Evolutionary conservation across 1,140 invertebrate species (phyloP).

Genomic region (Drosophila nikananu): DNA sequence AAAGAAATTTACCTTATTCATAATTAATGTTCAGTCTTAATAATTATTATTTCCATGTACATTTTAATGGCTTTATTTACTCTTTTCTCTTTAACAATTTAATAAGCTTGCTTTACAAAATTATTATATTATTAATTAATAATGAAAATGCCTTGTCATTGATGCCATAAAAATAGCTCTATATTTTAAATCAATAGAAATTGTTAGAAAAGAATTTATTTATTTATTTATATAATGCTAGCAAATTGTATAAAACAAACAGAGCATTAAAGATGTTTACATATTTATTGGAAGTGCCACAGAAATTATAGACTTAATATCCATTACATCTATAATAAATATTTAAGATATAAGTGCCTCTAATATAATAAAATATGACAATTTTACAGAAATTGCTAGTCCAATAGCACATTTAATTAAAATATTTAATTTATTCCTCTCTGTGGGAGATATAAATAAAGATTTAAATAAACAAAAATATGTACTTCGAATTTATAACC

Average conservation of each 20-base stretch:
- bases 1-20: not conserved
- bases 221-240: too few relatives aligned
- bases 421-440: too few relatives aligned
- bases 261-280: not conserved
- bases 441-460: too few relatives aligned
- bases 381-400: too few relatives aligned
- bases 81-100: not conserved
- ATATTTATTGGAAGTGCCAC: not conserved
- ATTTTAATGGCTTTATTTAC: not conserved
- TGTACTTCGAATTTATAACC: not conserved
- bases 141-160: not conserved
- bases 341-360: not conserved
- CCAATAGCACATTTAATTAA: too few relatives aligned
- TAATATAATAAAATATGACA: too few relatives aligned
- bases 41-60: not conserved
- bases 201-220: too few relatives aligned
- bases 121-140: not conserved
- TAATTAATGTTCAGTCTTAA: not conserved
- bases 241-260: too few relatives aligned
- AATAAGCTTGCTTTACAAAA: too few relatives aligned
- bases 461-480: too few relatives aligned
- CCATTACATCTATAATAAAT: not conserved
- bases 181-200: not conserved
- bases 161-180: not conserved
- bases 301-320: not conserved